Evolutionary conservation across 1,140 invertebrate genomes (phyloP).

Genomic region (Monochamus saltuarius): DNA sequence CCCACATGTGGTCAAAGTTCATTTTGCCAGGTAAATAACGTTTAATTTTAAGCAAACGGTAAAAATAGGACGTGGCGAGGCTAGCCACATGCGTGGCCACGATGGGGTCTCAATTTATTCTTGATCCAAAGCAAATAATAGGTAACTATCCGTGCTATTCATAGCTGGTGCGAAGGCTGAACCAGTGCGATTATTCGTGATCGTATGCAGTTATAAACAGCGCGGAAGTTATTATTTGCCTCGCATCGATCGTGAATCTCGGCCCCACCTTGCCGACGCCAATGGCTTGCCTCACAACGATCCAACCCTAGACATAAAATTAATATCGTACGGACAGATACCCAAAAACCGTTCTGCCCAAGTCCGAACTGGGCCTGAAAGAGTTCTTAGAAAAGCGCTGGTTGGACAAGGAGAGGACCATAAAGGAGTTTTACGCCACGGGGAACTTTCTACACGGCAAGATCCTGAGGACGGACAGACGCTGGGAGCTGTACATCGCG

Average conservation of each 20-base stretch:
- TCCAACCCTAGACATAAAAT: neutral
- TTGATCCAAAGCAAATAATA: neutral
- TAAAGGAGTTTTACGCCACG: slow-evolving; percentile 61
- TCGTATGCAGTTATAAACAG: too few relatives aligned
- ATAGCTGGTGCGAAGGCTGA: neutral
- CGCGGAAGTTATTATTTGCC: too few relatives aligned
- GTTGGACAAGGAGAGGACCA: slow-evolving; percentile 66
- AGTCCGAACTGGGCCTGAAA: slow-evolving; percentile 59
- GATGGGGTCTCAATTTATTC: neutral
- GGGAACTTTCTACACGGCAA: slow-evolving; percentile 53
- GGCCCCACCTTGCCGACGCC: too few relatives aligned
- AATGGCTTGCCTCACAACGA: too few relatives aligned
- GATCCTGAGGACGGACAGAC: slow-evolving; percentile 43
- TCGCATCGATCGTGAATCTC: too few relatives aligned
- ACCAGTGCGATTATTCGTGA: neutral
- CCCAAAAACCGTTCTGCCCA: slow-evolving; percentile 60
- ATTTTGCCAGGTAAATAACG: slow-evolving; percentile 65
- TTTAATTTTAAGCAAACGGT: slow-evolving; percentile 5
- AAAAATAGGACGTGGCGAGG: neutral
- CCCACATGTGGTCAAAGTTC: slow-evolving; percentile 72
- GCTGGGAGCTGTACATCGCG: slow-evolving; percentile 55
- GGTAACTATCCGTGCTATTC: slow-evolving; percentile 2
- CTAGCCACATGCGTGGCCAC: neutral
- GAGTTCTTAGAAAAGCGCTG: slow-evolving; percentile 72
- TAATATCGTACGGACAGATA: slow-evolving; percentile 51